Percentiles rank a stretch among this genome's conserved stretches.
Evolutionary conservation across 2,797 vertebrate species (phyloP).

Genomic region (Sebastes ruberrimus): DNA sequence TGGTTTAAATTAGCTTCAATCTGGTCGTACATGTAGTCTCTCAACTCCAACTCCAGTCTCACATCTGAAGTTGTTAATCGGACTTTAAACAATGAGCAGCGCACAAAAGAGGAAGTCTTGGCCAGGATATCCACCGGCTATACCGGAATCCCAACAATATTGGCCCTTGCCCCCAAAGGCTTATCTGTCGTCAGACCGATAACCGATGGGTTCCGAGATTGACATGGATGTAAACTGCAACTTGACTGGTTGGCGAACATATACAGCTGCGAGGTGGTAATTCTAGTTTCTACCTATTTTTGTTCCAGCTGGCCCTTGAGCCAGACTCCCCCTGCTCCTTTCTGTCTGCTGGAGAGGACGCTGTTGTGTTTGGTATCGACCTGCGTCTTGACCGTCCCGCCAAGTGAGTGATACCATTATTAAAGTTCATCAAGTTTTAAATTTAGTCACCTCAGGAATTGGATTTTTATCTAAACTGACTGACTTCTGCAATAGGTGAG

Average conservation of each 20-base stretch:
- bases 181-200: too few species aligned
- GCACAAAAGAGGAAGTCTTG: too few species aligned
- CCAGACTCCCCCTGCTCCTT: conserved; percentile 97
- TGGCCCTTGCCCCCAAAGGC: too few species aligned
- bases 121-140: too few species aligned
- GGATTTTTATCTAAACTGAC: neutral
- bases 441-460: neutral
- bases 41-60: too few species aligned
- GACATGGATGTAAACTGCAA: neutral
- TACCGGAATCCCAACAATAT: too few species aligned
- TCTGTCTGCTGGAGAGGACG: conserved; percentile 95
- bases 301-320: conserved; percentile 90
- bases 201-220: too few species aligned
- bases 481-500: neutral
- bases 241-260: neutral
- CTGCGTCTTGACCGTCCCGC: conserved; percentile 92
- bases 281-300: neutral
- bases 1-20: too few species aligned
- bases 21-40: too few species aligned
- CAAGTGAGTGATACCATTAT: conserved; percentile 84
- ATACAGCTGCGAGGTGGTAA: neutral
- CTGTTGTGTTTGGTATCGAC: conserved; percentile 95
- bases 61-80: too few species aligned
- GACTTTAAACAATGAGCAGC: too few species aligned
- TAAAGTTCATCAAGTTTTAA: neutral